Conservation (phyloP, 1,140 invertebrate genomes). For the Latrodectus geometricus region DNA sequence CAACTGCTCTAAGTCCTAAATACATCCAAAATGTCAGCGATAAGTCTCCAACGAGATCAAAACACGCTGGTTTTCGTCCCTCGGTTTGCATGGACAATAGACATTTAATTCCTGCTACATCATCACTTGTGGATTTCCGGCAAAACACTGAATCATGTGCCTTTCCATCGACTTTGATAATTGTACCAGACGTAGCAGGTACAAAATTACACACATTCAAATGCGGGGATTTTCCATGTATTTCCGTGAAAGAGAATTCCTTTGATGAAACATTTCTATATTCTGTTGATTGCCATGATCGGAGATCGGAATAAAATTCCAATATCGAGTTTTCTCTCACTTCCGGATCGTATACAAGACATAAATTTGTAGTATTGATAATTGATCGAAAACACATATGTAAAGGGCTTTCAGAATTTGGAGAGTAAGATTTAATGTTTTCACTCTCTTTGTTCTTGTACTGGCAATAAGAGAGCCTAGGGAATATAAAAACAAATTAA, state of each 20-base stretch:
- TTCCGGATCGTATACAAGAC: slow-evolving; percentile 61
- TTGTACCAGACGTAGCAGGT: slow-evolving; percentile 51
- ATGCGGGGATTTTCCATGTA: not conserved
- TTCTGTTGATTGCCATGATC: slow-evolving; percentile 62
- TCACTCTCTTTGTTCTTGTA: slow-evolving; percentile 42
- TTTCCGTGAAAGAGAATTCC: slow-evolving; percentile 27
- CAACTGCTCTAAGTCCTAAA: slow-evolving; percentile 58
- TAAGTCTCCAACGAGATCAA: slow-evolving; percentile 59
- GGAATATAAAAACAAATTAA: not conserved
- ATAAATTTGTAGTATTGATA: slow-evolving; percentile 43
- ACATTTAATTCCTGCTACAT: slow-evolving; percentile 58
- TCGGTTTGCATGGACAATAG: slow-evolving; percentile 47
- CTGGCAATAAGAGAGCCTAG: slow-evolving; percentile 52
- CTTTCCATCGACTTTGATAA: slow-evolving; percentile 57
- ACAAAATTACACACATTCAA: slow-evolving; percentile 58
- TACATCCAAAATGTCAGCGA: slow-evolving; percentile 63
- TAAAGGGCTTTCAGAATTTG: slow-evolving; percentile 53
- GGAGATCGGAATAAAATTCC: slow-evolving; percentile 63
- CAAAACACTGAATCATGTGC: slow-evolving; percentile 60
- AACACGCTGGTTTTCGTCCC: slow-evolving; percentile 48
- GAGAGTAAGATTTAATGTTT: slow-evolving; percentile 1
- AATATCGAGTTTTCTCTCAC: slow-evolving; percentile 41
- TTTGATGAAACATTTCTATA: slow-evolving; percentile 27
- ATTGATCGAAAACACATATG: slow-evolving; percentile 63
- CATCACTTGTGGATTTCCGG: slow-evolving; percentile 33